A percentile compares a stretch with the other conserved stretches of the same genome.
phyloP scores from a whole-genome alignment of 2,113 vertebrate species.

The Regulus satrapa region DNA sequence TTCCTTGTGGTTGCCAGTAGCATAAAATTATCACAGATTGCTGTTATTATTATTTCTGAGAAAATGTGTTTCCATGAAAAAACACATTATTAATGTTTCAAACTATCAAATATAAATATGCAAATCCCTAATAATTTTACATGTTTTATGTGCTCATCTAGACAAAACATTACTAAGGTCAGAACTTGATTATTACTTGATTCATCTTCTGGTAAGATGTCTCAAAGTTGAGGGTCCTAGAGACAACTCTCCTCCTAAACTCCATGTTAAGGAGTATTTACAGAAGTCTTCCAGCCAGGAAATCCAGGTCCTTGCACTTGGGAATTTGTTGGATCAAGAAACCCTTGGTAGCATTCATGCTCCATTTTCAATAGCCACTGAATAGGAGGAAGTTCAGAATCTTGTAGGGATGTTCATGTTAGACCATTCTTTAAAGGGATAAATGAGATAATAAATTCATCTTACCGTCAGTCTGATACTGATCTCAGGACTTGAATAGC shows the following conservation, averaged over 20 bases:
- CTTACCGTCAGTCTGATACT: neutral
- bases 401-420: neutral
- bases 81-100: neutral
- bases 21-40: neutral
- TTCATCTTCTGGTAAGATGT: neutral
- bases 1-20: neutral
- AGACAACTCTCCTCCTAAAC: neutral
- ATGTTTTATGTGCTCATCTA: neutral
- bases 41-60: neutral
- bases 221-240: neutral
- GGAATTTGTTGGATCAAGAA: neutral
- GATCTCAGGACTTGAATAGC: neutral
- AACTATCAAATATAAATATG: neutral
- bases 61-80: neutral
- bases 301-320: neutral
- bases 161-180: neutral
- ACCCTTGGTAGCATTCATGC: neutral
- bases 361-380: neutral
- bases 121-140: neutral
- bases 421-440: neutral
- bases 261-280: neutral
- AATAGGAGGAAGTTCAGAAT: neutral
- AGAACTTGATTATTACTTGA: neutral
- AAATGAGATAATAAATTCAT: neutral
- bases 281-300: neutral